Base-by-base conservation (phyloP, 2,797 vertebrate species). In the Loris lydekkerianus region DNA sequence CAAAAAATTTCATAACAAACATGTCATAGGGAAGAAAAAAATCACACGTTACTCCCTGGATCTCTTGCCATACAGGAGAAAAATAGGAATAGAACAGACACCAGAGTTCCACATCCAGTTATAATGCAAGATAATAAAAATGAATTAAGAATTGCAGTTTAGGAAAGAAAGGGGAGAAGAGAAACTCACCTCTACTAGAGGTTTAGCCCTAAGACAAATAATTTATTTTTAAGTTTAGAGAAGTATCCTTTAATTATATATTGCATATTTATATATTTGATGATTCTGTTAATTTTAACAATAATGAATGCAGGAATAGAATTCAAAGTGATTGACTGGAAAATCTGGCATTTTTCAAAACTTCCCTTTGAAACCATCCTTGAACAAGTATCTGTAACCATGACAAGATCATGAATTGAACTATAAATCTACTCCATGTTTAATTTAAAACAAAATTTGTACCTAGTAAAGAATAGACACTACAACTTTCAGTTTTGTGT, bases 341-440 rank as follows among this genome's bases (percentile, higher is more conserved):
- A 80, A 76, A 58, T 90, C 56, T 95, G 65, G 43, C 72, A 95
- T 94, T 87, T 96, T 89, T 87, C 85, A 76, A 97, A 97, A 91
- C 27, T 0, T 0, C 86, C 82, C 73, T 69, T 86, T 96, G 69
- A 91, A 61, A 95, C 31, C n/a, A 37, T 46, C 23, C 67, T 89
- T 92, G 76, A 94, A 70, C 18, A 85, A 89, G 84, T 14, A 46
- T 0, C 3, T 56, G n/a, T 49, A 92, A 94, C 43, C 23, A 81
- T 63, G 97, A 76, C 46, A 63, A 94, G 58, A 80, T 43, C 7
- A 15, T 78, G 69, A 96, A 87, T 86, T 91, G 46, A 94, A 63
- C 75, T 21, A 31, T 18, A 89, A 43, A 95, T 95, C 86, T 61
- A 73, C 78, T 90, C 9, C 56, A 49, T 70, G 1, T 92, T 92